phyloP scores from a whole-genome alignment of 2,888 invertebrate genomes.

The Nasonovia ribisnigri region DNA sequence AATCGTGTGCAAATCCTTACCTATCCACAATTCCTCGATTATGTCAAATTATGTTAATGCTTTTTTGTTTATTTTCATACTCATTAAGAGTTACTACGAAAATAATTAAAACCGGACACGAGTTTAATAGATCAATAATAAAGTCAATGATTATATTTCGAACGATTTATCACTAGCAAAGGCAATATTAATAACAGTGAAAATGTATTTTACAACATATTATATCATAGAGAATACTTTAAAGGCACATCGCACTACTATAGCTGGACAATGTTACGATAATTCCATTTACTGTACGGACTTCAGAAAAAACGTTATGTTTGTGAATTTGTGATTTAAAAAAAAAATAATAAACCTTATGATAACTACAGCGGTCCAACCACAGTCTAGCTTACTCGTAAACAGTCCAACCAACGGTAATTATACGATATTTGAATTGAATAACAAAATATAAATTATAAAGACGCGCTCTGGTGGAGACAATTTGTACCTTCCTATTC shows the following conservation, averaged over 20 bases:
- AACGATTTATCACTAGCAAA: not conserved
- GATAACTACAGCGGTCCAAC: not conserved
- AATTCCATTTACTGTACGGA: not conserved
- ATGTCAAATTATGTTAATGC: not conserved
- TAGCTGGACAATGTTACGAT: not conserved
- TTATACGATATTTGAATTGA: not conserved
- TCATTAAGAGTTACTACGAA: not conserved
- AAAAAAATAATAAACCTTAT: not conserved
- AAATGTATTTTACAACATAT: not conserved
- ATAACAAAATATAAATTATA: not conserved
- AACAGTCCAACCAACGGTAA: not conserved
- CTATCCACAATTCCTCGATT: not conserved
- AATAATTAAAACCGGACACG: not conserved
- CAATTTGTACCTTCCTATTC: too few species aligned
- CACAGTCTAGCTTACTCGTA: not conserved
- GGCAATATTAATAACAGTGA: not conserved
- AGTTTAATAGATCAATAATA: not conserved
- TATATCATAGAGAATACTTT: not conserved
- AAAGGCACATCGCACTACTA: not conserved
- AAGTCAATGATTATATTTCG: not conserved
- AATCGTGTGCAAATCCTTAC: not conserved
- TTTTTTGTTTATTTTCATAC: not conserved
- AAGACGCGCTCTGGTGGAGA: too few species aligned
- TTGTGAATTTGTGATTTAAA: not conserved
- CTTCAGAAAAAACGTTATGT: constrained; percentile 20